These are phyloP conservation scores for Bombyx mandarina DNA, from an alignment of 1,140 invertebrate species.

Conservation along the genomic window DNA sequence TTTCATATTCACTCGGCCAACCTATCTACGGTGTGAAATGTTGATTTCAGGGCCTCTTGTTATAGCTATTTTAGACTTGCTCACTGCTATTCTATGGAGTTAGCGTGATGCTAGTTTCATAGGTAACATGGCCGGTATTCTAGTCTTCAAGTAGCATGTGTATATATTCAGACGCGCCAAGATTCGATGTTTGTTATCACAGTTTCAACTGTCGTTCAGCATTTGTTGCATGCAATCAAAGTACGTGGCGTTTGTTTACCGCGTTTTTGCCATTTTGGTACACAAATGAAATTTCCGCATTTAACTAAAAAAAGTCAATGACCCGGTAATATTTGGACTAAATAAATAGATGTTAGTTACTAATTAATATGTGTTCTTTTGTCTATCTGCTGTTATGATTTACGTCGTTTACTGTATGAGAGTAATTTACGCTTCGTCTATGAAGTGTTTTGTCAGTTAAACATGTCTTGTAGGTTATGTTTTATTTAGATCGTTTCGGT, in stretches of 20 bases:
- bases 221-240: too few species aligned
- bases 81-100: constrained; percentile 15
- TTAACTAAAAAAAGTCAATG: constrained; percentile 37
- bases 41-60: constrained; percentile 41
- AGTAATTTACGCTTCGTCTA: not conserved
- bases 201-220: too few species aligned
- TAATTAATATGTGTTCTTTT: constrained; percentile 35
- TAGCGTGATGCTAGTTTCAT: constrained; percentile 59
- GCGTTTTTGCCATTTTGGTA: too few species aligned
- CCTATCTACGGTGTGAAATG: constrained; percentile 21
- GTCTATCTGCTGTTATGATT: constrained; percentile 23
- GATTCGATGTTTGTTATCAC: too few species aligned
- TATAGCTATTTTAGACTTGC: constrained; percentile 50
- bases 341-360: constrained; percentile 26
- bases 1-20: constrained; percentile 6
- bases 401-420: constrained; percentile 4
- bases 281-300: too few species aligned
- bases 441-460: constrained; percentile 8
- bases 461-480: too few species aligned
- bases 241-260: too few species aligned
- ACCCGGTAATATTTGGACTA: constrained; percentile 54
- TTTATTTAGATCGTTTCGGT: constrained; percentile 14
- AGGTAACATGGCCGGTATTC: constrained; percentile 57
- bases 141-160: not conserved
- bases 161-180: too few species aligned